phyloP scores from a whole-genome alignment of 1,140 invertebrate species.

The Aricia agestis region DNA sequence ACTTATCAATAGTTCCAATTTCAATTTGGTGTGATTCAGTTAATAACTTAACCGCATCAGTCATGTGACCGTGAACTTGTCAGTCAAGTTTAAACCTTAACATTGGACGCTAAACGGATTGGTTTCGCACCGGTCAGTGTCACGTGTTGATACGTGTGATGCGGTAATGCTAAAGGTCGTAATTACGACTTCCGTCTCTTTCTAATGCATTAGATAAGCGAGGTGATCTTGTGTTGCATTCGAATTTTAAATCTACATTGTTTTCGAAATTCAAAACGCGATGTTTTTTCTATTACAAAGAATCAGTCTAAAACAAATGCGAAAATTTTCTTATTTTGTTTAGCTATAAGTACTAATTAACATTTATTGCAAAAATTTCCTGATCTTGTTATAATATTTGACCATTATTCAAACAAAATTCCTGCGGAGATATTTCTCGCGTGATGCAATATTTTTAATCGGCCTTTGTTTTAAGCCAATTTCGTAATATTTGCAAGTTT shows the following conservation, averaged over 20 bases:
- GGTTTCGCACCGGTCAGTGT: conserved; percentile 18
- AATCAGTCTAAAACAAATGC: too few relatives aligned
- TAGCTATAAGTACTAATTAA: too few relatives aligned
- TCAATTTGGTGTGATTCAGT: not conserved
- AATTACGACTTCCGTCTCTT: not conserved
- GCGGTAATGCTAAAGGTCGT: not conserved
- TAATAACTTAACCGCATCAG: not conserved
- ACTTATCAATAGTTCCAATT: not conserved
- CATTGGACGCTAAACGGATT: conserved; percentile 29
- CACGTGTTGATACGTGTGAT: conserved; percentile 21
- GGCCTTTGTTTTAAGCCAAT: not conserved
- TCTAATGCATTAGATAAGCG: not conserved
- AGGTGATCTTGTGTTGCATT: not conserved
- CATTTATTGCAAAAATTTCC: not conserved
- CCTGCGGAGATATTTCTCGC: not conserved
- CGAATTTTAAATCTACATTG: not conserved
- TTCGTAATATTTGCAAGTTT: conserved; percentile 7
- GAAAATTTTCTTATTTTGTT: too few relatives aligned
- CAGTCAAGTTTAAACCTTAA: conserved; percentile 27
- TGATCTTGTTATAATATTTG: not conserved
- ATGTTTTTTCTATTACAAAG: too few relatives aligned
- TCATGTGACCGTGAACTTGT: conserved; percentile 10
- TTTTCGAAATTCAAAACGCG: not conserved
- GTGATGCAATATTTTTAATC: conserved; percentile 2
- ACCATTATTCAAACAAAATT: not conserved